Evolutionary conservation across 2,797 vertebrate genomes (phyloP).

Genomic region (Sebastes itinus): DNA sequence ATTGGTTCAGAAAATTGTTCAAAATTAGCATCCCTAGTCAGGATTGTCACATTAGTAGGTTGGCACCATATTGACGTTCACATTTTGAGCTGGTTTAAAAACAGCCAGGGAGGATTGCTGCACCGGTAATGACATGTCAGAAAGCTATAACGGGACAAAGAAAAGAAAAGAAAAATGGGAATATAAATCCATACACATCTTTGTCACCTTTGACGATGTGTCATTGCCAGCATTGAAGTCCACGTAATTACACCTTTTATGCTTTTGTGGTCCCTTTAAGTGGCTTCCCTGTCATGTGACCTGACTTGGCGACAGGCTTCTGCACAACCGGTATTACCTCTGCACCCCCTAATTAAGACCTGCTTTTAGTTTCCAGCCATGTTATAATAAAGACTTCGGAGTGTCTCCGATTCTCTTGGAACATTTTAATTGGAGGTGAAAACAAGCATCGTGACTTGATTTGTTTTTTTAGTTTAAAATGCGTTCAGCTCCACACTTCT

Average conservation of each 20-base stretch:
- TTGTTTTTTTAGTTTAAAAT: slow-evolving; percentile 7
- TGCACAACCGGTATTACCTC: not conserved
- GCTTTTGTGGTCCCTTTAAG: not conserved
- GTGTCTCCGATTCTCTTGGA: not conserved
- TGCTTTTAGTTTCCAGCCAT: not conserved
- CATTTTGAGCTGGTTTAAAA: not conserved
- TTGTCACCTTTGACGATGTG: not conserved
- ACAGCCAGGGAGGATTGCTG: slow-evolving; percentile 2
- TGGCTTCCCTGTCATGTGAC: not conserved
- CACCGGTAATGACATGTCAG: not conserved
- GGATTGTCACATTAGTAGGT: slow-evolving; percentile 21
- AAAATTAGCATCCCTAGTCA: not conserved
- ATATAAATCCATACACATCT: not conserved
- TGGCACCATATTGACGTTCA: slow-evolving; percentile 9
- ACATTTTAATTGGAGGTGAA: slow-evolving; percentile 43
- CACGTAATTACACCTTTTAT: not conserved
- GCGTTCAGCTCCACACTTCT: slow-evolving; percentile 3
- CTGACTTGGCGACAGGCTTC: not conserved
- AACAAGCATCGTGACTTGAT: slow-evolving; percentile 1
- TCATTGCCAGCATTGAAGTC: not conserved
- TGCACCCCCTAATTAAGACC: not conserved
- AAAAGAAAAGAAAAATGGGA: not conserved
- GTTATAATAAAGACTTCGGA: not conserved
- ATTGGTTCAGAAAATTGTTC: rapidly evolving
- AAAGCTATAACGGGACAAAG: not conserved